These are phyloP conservation scores for Discoglossus pictus DNA, from an alignment of 2,797 vertebrate genomes.

Conservation along the genomic window DNA sequence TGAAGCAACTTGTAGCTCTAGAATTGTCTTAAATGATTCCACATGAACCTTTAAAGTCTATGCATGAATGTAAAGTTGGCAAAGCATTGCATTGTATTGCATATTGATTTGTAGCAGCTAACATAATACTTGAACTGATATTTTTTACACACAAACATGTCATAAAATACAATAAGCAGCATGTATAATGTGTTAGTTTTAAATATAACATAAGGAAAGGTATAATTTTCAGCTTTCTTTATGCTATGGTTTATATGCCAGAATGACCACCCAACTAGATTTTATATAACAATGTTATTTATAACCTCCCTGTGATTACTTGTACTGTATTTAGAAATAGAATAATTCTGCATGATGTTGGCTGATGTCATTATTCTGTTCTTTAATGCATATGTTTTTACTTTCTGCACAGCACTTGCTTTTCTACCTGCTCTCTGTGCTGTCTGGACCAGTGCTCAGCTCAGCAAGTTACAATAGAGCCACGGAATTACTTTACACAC, in stretches of 20 bases:
- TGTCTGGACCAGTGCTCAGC: slow-evolving; percentile 79
- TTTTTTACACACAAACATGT: no score
- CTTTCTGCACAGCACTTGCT: slow-evolving; percentile 65
- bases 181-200: no score
- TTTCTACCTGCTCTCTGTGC: slow-evolving; percentile 76
- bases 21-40: not conserved
- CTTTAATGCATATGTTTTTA: slow-evolving; percentile 17
- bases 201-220: no score
- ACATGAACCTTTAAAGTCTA: not conserved
- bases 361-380: no score
- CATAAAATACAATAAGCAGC: no score
- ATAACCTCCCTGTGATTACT: no score
- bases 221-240: no score
- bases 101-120: not conserved
- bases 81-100: slow-evolving; percentile 26
- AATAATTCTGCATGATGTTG: no score
- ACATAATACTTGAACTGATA: rapidly evolving
- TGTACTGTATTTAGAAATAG: no score
- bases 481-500: slow-evolving; percentile 91
- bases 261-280: no score
- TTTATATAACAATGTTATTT: no score
- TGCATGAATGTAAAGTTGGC: not conserved
- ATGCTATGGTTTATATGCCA: no score
- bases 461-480: slow-evolving; percentile 90
- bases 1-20: not conserved